Evolutionary conservation across 2,113 vertebrate genomes (phyloP).

Genomic region (Sander lucioperca): DNA sequence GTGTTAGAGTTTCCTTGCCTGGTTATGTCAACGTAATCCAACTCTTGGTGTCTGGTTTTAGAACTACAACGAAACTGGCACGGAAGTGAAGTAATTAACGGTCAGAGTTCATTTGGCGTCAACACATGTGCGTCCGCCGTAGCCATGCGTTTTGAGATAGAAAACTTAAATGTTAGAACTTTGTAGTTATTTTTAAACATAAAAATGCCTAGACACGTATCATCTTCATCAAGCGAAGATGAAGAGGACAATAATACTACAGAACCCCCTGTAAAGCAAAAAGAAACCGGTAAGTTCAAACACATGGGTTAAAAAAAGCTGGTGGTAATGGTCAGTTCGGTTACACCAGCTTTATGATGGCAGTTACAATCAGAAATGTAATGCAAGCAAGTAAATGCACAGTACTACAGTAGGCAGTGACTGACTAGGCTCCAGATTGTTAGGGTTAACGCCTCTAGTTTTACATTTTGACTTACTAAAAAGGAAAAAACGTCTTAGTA

Average conservation of each 20-base stretch:
- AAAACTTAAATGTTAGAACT: background rate
- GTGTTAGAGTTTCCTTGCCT: conserved; percentile 16
- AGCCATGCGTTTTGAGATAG: conserved; percentile 22
- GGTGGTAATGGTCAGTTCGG: background rate
- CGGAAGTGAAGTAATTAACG: conserved; percentile 59
- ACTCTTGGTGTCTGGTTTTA: rapidly evolving
- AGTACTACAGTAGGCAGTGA: background rate
- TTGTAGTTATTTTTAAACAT: background rate
- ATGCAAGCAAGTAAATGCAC: background rate
- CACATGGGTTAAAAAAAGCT: background rate
- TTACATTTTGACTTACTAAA: background rate
- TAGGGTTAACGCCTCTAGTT: background rate
- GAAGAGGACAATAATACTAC: background rate
- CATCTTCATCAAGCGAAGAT: conserved; percentile 68
- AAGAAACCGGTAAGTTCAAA: conserved; percentile 35
- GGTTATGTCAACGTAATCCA: rapidly evolving
- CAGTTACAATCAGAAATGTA: background rate
- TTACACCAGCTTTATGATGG: background rate
- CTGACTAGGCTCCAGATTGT: background rate
- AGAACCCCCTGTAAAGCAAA: background rate
- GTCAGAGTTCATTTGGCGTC: conserved; percentile 45
- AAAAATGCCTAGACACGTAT: conserved; percentile 60
- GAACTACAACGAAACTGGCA: conserved; percentile 62
- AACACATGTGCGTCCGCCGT: conserved; percentile 54
- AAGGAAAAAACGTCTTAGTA: background rate